Percentiles rank a stretch among this genome's conserved stretches.
These are phyloP conservation scores for Malacoraja senta DNA, from an alignment of 2,797 vertebrate genomes.

Conservation along the genomic window DNA sequence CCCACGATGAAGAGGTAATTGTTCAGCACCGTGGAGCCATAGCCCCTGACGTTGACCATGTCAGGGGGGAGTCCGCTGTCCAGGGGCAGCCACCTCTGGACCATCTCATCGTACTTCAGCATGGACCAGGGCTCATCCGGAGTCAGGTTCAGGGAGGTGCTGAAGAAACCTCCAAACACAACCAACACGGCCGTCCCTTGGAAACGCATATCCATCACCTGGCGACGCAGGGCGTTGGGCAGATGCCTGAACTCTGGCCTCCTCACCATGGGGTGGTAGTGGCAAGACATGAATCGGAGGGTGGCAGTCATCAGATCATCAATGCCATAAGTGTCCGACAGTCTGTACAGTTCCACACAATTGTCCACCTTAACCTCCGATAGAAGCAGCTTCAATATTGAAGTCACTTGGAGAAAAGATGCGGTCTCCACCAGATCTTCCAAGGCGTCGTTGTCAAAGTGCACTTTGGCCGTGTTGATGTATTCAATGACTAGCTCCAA, in stretches of 20 bases:
- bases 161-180: conserved; percentile 73
- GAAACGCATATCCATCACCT: conserved; percentile 73
- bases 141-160: conserved; percentile 58
- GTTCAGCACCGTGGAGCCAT: conserved; percentile 75
- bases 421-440: conserved; percentile 84
- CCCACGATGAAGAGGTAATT: conserved; percentile 92
- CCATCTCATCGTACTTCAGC: conserved; percentile 73
- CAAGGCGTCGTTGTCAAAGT: conserved; percentile 67
- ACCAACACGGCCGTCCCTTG: conserved; percentile 72
- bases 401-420: conserved; percentile 84
- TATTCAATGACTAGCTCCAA: conserved; percentile 86
- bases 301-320: conserved; percentile 74
- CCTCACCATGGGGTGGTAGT: conserved; percentile 78
- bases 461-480: conserved; percentile 80
- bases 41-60: conserved; percentile 79
- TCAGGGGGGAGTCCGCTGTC: conserved; percentile 73
- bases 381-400: conserved; percentile 74
- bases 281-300: conserved; percentile 74
- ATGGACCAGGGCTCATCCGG: conserved; percentile 76
- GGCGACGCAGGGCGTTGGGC: conserved; percentile 57
- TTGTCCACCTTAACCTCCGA: conserved; percentile 75
- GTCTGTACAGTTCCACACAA: conserved; percentile 77
- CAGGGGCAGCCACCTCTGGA: conserved; percentile 75
- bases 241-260: conserved; percentile 67
- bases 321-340: conserved; percentile 81